Base-by-base conservation (phyloP, 2,888 invertebrate genomes). In the Meganola albula region DNA sequence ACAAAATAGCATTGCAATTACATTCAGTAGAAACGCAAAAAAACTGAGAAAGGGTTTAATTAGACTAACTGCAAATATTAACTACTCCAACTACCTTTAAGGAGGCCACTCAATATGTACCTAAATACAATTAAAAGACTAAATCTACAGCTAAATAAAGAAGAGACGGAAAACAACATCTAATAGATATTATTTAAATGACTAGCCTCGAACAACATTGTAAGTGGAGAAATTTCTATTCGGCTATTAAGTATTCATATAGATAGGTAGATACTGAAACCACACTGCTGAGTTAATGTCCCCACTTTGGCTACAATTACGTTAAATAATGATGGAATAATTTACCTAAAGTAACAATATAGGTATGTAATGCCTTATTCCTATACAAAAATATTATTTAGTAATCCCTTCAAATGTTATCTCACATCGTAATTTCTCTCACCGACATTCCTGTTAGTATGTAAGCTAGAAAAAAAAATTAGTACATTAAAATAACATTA, bases 381-480 rank as follows among this genome's bases (percentile, higher is more conserved):
- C 56, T 71, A 67, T 62, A 51, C n/a, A 53, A 40, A 57, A 56
- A 49, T 55, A 53, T 57, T 60, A 57, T 63, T 53, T 47, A 53
- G 40, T 41, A 57, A 47, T 33, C 72, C 74, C 70, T 62, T 64
- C 60, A 48, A 70, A 72, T 83, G 85, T 77, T 85, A 85, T 85
- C 85, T 85, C 73, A 85, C 74, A 65, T 73, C 79, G 46, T 71
- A 75, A 54, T 63, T 63, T 71, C 80, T 80, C 50, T 74, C 69
- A 76, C 75, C 76, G 53, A 60, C 66, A 34, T 63, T 71, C 60
- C 53, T 72, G 83, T 85, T 85, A 85, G 84, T 85, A 75, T 56
- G 70, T 58, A 83, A 77, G 79, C 83, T 83, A 83, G 64, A 83
- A 83, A 75, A 67, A 45, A 71, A 60, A 37, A 24, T 27, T 21